Conservation (phyloP, 2,113 vertebrate species). For the Orientallactaga bullata region DNA sequence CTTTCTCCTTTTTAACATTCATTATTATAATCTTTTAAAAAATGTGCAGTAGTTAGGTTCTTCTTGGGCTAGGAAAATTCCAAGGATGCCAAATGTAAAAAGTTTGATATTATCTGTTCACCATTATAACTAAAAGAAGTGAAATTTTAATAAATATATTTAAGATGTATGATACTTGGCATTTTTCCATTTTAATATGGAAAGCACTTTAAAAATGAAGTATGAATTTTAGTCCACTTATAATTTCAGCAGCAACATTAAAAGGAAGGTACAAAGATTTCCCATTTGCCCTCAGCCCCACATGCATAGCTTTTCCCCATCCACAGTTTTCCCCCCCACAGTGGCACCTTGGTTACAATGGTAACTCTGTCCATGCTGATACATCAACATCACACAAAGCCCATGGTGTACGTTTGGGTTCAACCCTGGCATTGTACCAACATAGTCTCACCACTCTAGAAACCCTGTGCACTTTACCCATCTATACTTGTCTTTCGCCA, state of each 20-base stretch:
- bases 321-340: neutral
- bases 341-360: neutral
- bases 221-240: neutral
- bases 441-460: neutral
- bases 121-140: neutral
- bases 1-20: constrained; percentile 50
- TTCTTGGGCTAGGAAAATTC: constrained; percentile 1
- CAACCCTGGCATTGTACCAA: neutral
- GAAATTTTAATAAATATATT: neutral
- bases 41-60: constrained; percentile 15
- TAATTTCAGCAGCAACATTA: neutral
- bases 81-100: constrained; percentile 5
- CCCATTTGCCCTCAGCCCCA: no score
- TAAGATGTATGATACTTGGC: neutral
- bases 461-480: neutral
- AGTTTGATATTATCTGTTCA: neutral
- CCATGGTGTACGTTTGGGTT: neutral
- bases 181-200: neutral
- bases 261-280: neutral
- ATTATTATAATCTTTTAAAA: constrained; percentile 35
- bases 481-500: neutral
- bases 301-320: no score
- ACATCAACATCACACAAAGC: neutral
- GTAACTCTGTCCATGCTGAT: neutral
- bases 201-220: neutral